Evolutionary conservation across 35 echinoderm and acorn worm species (phyloP).

Genomic region (Chiridota heheva): DNA sequence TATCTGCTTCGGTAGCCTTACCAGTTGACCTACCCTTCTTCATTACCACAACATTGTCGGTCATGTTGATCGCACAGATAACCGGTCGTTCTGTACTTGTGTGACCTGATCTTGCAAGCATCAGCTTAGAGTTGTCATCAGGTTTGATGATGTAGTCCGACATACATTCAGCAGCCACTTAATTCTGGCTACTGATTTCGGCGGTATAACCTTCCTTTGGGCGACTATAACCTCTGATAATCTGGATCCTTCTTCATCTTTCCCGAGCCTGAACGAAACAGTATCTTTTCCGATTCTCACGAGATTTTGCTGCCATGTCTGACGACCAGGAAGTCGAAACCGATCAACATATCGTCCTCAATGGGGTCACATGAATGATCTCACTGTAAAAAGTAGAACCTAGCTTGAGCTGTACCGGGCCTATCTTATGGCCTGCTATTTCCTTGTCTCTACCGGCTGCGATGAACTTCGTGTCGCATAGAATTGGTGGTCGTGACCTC

Average conservation of each 20-base stretch:
- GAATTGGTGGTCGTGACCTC: slow-evolving; percentile 10
- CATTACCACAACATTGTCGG: neutral
- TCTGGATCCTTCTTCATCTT: neutral
- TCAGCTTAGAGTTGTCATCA: neutral
- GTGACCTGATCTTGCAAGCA: slow-evolving; percentile 29
- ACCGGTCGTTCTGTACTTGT: neutral
- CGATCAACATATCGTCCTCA: slow-evolving; percentile 48
- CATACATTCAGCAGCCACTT: neutral
- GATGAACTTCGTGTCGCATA: neutral
- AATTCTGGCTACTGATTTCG: slow-evolving; percentile 25
- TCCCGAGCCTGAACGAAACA: neutral
- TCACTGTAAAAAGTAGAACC: slow-evolving; percentile 14
- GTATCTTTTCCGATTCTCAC: slow-evolving; percentile 15
- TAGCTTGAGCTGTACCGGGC: slow-evolving; percentile 28
- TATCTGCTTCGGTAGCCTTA: slow-evolving; percentile 6
- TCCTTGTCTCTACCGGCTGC: slow-evolving; percentile 23
- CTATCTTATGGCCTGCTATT: slow-evolving; percentile 29
- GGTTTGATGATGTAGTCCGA: slow-evolving; percentile 48
- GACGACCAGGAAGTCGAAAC: neutral
- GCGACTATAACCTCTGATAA: neutral
- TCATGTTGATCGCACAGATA: slow-evolving; percentile 24
- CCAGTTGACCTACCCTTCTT: neutral
- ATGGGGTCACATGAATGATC: slow-evolving; percentile 56
- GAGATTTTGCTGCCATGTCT: neutral
- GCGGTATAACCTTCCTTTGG: slow-evolving; percentile 17